These are phyloP conservation scores for Microtus montanus DNA, from an alignment of 2,113 vertebrate genomes.

Conservation along the genomic window DNA sequence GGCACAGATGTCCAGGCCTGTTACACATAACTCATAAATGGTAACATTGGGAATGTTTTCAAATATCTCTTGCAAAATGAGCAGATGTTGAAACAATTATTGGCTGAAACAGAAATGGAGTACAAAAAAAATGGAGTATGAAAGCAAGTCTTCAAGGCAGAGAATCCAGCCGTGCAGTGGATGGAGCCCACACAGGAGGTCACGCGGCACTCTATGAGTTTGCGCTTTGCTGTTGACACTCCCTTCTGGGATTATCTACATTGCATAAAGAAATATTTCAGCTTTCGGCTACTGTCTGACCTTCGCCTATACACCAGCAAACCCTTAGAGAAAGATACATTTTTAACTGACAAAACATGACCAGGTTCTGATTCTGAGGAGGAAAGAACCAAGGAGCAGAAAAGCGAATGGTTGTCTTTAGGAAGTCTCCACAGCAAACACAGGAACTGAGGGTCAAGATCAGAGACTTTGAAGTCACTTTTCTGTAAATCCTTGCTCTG, in stretches of 20 bases:
- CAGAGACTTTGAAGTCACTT: neutral
- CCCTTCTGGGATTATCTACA: neutral
- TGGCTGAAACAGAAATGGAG: constrained; percentile 45
- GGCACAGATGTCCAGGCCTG: neutral
- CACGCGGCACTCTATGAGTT: neutral
- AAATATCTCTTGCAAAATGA: constrained; percentile 36
- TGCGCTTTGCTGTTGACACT: neutral
- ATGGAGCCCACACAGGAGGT: neutral
- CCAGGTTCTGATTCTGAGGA: neutral
- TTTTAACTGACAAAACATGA: neutral
- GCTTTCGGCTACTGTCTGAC: neutral
- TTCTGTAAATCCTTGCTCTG: neutral
- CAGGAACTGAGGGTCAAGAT: neutral
- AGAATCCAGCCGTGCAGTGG: neutral
- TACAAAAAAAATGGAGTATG: neutral
- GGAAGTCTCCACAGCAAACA: neutral
- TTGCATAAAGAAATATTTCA: neutral
- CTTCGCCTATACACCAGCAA: neutral
- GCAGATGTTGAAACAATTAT: constrained; percentile 24
- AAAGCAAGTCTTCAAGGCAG: neutral
- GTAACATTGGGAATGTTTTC: constrained; percentile 52
- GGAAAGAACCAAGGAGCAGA: neutral
- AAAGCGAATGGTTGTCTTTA: neutral
- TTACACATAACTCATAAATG: neutral
- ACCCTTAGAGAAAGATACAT: neutral